A percentile compares a stretch with the other conserved stretches of the same genome.
Conservation (phyloP, 2,797 vertebrate species). For the Margarornis squamiger region DNA sequence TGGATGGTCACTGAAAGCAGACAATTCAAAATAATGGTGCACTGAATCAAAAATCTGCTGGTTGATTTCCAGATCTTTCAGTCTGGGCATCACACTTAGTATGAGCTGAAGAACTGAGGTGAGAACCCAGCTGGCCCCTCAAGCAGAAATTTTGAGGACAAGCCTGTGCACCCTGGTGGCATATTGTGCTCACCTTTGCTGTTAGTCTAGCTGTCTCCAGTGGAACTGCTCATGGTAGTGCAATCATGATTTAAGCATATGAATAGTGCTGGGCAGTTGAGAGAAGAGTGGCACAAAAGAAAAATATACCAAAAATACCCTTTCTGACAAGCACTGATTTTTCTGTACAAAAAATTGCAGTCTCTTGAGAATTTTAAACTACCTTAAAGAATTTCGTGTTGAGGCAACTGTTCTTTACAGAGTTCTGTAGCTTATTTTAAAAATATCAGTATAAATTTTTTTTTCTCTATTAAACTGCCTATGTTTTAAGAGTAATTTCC, state of each 20-base stretch:
- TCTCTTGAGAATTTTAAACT: conserved; percentile 7
- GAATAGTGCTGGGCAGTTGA: background rate
- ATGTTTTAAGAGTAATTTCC: background rate
- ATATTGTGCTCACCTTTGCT: background rate
- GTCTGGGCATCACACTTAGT: background rate
- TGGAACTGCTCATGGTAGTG: background rate
- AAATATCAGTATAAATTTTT: background rate
- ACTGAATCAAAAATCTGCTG: background rate
- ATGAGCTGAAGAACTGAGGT: background rate
- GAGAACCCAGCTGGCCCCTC: background rate
- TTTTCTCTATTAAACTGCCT: background rate
- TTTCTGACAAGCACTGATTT: background rate
- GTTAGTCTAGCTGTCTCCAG: background rate
- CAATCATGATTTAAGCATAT: background rate
- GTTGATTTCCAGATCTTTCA: background rate
- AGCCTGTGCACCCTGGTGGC: background rate
- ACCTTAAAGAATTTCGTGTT: background rate
- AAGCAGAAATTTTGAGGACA: background rate
- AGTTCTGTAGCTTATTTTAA: conserved; percentile 9
- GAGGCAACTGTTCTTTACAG: background rate
- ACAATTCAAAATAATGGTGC: background rate
- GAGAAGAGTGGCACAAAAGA: background rate
- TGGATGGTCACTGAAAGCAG: background rate
- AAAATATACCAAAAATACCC: background rate
- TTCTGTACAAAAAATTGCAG: background rate